Conservation (phyloP, 2,888 invertebrate species). For the Drosophila paramelanica region DNA sequence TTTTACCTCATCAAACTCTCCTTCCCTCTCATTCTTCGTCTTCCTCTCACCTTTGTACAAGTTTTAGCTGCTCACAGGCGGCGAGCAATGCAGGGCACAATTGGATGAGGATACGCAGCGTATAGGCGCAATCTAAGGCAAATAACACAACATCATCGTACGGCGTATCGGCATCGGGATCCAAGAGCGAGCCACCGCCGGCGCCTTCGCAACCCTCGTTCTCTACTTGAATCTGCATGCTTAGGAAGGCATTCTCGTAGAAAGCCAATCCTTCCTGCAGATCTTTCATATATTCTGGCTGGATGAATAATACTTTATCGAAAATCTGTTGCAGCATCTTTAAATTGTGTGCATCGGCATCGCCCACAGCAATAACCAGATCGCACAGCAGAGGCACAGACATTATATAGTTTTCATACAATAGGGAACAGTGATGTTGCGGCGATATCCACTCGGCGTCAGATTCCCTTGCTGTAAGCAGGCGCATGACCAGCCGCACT, state of each 20-base stretch:
- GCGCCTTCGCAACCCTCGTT: slow-evolving; percentile 82
- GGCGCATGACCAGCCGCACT: slow-evolving; percentile 90
- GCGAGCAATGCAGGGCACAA: slow-evolving; percentile 86
- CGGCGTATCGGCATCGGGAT: slow-evolving; percentile 77
- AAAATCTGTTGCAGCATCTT: slow-evolving; percentile 88
- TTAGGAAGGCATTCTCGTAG: slow-evolving; percentile 86
- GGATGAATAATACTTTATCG: slow-evolving; percentile 87
- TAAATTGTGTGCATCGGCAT: slow-evolving; percentile 88
- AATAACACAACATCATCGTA: slow-evolving; percentile 90
- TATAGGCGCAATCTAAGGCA: slow-evolving; percentile 89
- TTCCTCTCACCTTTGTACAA: slow-evolving; percentile 86
- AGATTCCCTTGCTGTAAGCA: slow-evolving; percentile 92
- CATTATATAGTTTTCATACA: slow-evolving; percentile 92
- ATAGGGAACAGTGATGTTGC: slow-evolving; percentile 88
- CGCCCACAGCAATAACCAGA: slow-evolving; percentile 90
- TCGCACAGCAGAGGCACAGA: slow-evolving; percentile 94
- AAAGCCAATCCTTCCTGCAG: slow-evolving; percentile 86
- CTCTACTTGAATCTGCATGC: slow-evolving; percentile 82
- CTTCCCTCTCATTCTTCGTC: neutral
- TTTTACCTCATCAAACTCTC: neutral
- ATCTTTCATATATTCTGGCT: slow-evolving; percentile 88
- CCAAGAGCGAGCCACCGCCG: slow-evolving; percentile 69
- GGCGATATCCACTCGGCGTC: slow-evolving; percentile 89
- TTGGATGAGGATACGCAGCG: slow-evolving; percentile 89
- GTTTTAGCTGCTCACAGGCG: slow-evolving; percentile 87